These are phyloP conservation scores for Psittacula cyanocephala DNA, from an alignment of 2,113 vertebrate genomes.

Conservation along the genomic window DNA sequence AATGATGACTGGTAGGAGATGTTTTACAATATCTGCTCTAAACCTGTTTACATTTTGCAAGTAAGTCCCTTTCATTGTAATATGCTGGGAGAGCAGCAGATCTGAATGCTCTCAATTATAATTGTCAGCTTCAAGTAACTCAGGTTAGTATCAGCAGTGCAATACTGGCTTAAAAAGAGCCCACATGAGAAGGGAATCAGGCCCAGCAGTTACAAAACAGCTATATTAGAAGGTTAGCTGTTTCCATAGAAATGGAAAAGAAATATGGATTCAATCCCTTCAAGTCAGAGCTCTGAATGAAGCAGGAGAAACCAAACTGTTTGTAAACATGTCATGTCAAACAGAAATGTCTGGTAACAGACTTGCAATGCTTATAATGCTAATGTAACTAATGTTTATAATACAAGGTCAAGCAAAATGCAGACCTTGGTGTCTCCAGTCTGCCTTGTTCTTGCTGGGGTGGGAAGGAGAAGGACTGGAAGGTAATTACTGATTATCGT, in stretches of 20 bases:
- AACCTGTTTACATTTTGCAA: neutral
- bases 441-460: neutral
- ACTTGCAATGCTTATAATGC: neutral
- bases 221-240: slow-evolving; percentile 36
- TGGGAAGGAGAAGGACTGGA: neutral
- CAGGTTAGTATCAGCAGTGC: neutral
- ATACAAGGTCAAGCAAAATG: neutral
- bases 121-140: neutral
- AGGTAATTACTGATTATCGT: neutral
- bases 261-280: neutral
- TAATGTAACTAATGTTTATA: neutral
- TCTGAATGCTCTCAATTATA: neutral
- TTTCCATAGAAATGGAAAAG: slow-evolving; percentile 63
- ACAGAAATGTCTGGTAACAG: neutral
- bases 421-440: fast-evolving
- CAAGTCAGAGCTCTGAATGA: neutral
- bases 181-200: slow-evolving; percentile 20
- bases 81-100: neutral
- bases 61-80: neutral
- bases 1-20: neutral
- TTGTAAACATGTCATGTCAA: neutral
- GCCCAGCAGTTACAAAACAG: slow-evolving; percentile 25
- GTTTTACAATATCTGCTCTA: neutral
- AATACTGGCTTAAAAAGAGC: slow-evolving; percentile 26
- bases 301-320: slow-evolving; percentile 8